These are phyloP conservation scores for Trematomus loennbergii DNA, from an alignment of 2,113 vertebrate species.

Conservation along the genomic window DNA sequence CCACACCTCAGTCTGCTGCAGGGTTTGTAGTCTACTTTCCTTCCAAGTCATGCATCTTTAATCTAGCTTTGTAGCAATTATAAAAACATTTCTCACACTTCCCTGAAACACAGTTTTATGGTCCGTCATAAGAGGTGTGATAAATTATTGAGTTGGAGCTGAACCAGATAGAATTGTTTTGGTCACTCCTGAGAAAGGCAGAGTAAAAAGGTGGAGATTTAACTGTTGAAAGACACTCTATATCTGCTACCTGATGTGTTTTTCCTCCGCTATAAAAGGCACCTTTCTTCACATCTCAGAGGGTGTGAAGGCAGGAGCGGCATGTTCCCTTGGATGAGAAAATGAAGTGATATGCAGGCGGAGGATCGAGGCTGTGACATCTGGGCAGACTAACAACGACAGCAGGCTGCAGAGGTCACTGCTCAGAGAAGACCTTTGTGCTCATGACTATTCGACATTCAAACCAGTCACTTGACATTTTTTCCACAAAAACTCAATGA, in stretches of 20 bases:
- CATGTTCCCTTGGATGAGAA: slow-evolving; percentile 1
- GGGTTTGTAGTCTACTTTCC: not conserved
- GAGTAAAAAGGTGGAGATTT: not conserved
- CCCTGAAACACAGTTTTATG: not conserved
- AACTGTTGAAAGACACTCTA: not conserved
- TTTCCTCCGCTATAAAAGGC: not conserved
- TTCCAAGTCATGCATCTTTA: not conserved
- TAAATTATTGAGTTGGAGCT: slow-evolving; percentile 6
- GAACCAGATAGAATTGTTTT: not conserved
- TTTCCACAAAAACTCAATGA: not conserved
- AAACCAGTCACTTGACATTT: slow-evolving; percentile 64
- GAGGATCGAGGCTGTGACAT: slow-evolving; percentile 21
- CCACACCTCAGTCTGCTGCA: not conserved
- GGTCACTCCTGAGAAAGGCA: not conserved
- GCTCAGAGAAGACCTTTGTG: slow-evolving; percentile 44
- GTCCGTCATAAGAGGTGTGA: not conserved
- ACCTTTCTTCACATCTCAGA: not conserved
- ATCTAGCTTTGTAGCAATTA: slow-evolving; percentile 15
- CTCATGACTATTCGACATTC: slow-evolving; percentile 64
- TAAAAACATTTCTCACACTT: slow-evolving; percentile 1
- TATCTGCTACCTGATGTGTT: not conserved
- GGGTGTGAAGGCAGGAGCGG: not conserved
- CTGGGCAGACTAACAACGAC: slow-evolving; percentile 4
- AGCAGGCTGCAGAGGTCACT: slow-evolving; percentile 19
- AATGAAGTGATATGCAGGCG: slow-evolving; percentile 18